Evolutionary conservation across 2,113 vertebrate species (phyloP).

Genomic region (Ramphastos sulfuratus): DNA sequence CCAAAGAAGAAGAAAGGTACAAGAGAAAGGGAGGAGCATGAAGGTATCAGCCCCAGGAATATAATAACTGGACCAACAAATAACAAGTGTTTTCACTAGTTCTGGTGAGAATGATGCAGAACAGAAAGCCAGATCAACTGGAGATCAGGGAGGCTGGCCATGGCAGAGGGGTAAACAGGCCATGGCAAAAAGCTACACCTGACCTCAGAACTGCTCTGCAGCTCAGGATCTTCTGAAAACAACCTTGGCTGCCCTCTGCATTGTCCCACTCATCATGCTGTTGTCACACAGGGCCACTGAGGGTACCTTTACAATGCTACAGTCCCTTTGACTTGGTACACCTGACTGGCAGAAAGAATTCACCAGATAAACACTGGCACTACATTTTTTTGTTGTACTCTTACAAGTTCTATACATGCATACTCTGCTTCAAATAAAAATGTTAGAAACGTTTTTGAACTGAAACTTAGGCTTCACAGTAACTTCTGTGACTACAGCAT

Average conservation of each 20-base stretch:
- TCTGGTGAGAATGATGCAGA: not conserved
- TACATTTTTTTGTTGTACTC: not conserved
- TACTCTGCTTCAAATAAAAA: constrained; percentile 15
- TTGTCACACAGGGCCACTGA: not conserved
- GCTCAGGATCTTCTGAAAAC: not conserved
- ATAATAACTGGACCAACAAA: not conserved
- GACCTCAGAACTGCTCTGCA: not conserved
- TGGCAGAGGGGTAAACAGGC: not conserved
- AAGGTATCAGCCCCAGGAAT: not conserved
- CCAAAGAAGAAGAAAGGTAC: not conserved
- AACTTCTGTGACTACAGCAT: not conserved
- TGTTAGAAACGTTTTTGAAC: not conserved
- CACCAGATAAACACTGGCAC: not conserved
- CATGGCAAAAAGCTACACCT: not conserved
- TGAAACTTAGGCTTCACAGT: not conserved
- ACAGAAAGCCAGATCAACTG: not conserved
- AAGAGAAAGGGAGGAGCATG: not conserved
- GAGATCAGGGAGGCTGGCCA: not conserved
- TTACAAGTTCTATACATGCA: constrained; percentile 9
- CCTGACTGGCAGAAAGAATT: not conserved
- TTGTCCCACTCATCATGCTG: not conserved
- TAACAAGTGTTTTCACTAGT: not conserved
- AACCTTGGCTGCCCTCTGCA: not conserved
- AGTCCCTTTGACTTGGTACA: not conserved
- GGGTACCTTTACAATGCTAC: not conserved